A percentile compares a stretch with the other conserved stretches of the same genome.
phyloP scores from a whole-genome alignment of 2,888 invertebrate genomes.

The Ophion costatus region DNA sequence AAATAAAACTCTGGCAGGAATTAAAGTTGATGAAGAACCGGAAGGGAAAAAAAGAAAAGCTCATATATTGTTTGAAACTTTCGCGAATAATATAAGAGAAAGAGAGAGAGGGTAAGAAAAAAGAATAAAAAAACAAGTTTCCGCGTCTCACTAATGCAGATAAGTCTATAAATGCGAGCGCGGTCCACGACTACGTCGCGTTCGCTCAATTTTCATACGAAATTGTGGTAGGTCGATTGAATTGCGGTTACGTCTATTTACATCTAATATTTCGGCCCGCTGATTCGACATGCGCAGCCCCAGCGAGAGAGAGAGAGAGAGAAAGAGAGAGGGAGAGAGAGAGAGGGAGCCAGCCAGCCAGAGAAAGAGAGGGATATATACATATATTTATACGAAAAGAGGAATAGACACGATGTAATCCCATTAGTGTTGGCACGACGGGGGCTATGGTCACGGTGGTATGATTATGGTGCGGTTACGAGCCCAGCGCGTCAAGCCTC shows the following conservation, averaged over 20 bases:
- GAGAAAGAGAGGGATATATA: background rate
- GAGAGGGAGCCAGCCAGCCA: too few relatives aligned
- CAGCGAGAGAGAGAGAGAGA: background rate
- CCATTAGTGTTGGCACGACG: constrained; percentile 60
- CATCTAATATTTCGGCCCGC: background rate
- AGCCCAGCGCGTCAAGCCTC: constrained; percentile 39
- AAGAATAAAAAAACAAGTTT: too few relatives aligned
- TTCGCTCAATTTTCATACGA: background rate
- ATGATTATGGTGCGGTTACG: constrained; percentile 55
- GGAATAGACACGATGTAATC: constrained; percentile 51
- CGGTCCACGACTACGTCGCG: background rate
- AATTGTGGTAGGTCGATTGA: background rate
- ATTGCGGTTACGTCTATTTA: constrained; percentile 21
- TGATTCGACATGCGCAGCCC: background rate
- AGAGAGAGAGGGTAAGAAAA: too few relatives aligned
- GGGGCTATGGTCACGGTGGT: constrained; percentile 59
- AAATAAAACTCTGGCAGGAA: too few relatives aligned
- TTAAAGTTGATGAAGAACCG: too few relatives aligned
- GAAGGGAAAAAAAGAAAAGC: too few relatives aligned
- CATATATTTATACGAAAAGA: constrained; percentile 19
- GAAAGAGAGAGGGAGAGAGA: too few relatives aligned
- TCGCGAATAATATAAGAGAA: too few relatives aligned
- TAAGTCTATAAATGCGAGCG: background rate
- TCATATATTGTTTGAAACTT: too few relatives aligned
- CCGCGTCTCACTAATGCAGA: background rate